Evolutionary conservation across 2,888 invertebrate genomes (phyloP).

Genomic region (Drosophila atripex): DNA sequence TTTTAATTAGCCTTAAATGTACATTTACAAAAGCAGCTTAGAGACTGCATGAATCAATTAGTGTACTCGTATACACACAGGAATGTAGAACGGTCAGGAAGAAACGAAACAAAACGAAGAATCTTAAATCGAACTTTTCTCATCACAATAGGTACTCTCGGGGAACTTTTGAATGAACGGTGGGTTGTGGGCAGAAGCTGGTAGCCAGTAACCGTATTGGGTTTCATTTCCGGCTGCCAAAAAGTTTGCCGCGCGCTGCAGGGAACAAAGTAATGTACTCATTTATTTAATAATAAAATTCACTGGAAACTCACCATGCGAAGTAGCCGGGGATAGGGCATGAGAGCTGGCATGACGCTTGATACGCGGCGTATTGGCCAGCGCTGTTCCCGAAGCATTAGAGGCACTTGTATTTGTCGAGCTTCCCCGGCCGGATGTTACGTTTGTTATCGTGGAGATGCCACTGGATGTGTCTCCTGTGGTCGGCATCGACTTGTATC

Average conservation of each 20-base stretch:
- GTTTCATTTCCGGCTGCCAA: conserved; percentile 65
- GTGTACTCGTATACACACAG: conserved; percentile 38
- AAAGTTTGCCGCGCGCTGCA: conserved; percentile 64
- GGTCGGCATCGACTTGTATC: conserved; percentile 82
- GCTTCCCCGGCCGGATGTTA: conserved; percentile 10
- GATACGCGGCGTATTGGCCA: conserved; percentile 58
- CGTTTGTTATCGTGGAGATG: conserved; percentile 26
- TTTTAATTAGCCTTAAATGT: conserved; percentile 61
- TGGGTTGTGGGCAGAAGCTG: conserved; percentile 4
- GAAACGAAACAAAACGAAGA: conserved; percentile 28
- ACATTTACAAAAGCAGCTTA: conserved; percentile 46
- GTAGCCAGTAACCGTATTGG: conserved; percentile 20
- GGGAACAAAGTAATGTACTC: conserved; percentile 14
- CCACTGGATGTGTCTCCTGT: conserved; percentile 29
- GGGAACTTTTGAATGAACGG: conserved; percentile 26
- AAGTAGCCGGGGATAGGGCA: conserved; percentile 59
- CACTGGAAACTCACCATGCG: conserved; percentile 51
- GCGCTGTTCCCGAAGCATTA: conserved; percentile 19
- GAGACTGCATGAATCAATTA: conserved; percentile 49
- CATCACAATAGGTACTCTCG: conserved; percentile 53
- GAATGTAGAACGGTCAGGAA: conserved; percentile 21
- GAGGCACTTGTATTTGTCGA: conserved; percentile 19
- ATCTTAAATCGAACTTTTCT: conserved; percentile 40
- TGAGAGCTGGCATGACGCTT: conserved; percentile 80
- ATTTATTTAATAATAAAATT: neutral